Percentiles rank a stretch among this genome's conserved stretches.
Conservation (phyloP, 2,888 invertebrate species). For the Nymphalis polychloros region DNA sequence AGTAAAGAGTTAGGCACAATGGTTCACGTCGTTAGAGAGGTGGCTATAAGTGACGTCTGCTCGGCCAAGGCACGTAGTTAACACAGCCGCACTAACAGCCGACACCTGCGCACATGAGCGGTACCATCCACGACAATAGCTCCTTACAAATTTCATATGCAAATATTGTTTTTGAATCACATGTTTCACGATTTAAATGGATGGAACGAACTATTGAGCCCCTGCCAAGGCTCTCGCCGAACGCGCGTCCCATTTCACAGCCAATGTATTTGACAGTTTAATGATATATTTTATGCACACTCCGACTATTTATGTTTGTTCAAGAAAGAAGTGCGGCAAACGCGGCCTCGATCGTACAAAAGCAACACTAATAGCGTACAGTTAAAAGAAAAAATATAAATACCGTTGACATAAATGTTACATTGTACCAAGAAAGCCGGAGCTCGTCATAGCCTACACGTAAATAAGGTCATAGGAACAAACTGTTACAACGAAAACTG, state of each 20-base stretch:
- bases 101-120: constrained; percentile 20
- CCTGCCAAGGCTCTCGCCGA: constrained; percentile 16
- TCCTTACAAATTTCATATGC: constrained; percentile 25
- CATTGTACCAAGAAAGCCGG: constrained; percentile 5
- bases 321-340: constrained; percentile 18
- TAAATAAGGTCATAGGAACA: constrained; percentile 11
- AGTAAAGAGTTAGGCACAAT: background rate
- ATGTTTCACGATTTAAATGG: constrained; percentile 15
- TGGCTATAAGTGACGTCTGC: background rate
- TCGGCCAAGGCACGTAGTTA: background rate
- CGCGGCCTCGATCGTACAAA: constrained; percentile 26
- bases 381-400: constrained; percentile 19
- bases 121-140: background rate
- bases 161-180: constrained; percentile 18
- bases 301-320: constrained; percentile 15
- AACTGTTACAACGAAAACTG: background rate
- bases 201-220: constrained; percentile 16
- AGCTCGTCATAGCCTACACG: constrained; percentile 7
- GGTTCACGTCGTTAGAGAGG: background rate
- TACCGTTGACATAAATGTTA: constrained; percentile 23
- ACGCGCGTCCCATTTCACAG: constrained; percentile 9
- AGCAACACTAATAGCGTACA: constrained; percentile 23
- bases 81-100: background rate
- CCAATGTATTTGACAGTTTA: constrained; percentile 23
- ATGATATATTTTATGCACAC: constrained; percentile 11